Evolutionary conservation across 2,797 vertebrate species (phyloP), one percentile per base, ranked within the genome.

Genomic region (Austrolebias charrua): DNA sequence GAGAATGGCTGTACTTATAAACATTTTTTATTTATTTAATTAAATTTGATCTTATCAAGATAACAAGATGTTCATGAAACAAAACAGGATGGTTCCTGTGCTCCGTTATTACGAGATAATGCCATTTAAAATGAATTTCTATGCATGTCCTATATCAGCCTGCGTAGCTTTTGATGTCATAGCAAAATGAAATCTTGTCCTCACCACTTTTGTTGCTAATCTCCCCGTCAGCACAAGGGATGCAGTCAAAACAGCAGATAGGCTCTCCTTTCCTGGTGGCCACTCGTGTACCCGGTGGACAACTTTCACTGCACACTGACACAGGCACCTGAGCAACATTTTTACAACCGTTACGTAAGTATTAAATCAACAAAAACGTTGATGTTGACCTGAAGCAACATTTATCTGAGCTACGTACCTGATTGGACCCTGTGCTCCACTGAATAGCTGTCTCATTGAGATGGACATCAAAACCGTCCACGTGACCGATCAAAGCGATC

Each of bases 191-290:
- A 8, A n/a, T 18, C 15, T 4, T 3, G 15, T 35, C 18, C 29
- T 79, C n/a, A 93, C 93, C 90, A 58, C 88, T 89, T 65, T 19
- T 59, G 67, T 92, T 93, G 63, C 86, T 92, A 2, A 94, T 86
- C 42, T 92, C 90, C 20, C 93, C 92, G 1, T 85, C 80, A 42
- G 87, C 84, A 69, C 92, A 94, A 3, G 51, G 63, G 2, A 91
- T 67, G 49, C 93, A 93, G 63, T 94, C 90, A 69, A 93, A 93
- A 69, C 93, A 94, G 77, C 92, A 94, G 31, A 87, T 31, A 1
- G 91, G 87, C 31, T 90, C 69, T 13, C 90, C 90, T 51, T 90
- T 89, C 62, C 45, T 80, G 44, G 33, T 61, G 20, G 86, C 87
- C 78, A 83, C 85, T 4, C 90, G 75, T 46, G 86, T 92, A 0